Base-by-base conservation (phyloP, 2,113 vertebrate species). In the Tachysurus vachellii region DNA sequence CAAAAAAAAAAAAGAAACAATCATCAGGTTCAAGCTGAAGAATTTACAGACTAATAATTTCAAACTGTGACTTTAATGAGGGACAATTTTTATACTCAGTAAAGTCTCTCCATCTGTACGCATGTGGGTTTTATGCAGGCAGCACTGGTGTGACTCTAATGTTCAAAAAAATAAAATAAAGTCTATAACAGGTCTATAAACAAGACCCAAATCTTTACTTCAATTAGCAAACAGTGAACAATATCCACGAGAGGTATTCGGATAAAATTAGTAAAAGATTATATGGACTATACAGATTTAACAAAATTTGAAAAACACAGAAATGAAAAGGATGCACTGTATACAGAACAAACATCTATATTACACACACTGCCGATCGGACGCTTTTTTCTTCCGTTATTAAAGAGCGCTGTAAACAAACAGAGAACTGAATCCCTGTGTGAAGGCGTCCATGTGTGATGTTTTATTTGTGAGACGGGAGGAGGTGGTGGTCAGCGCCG, bases 21-120 rank as follows among this genome's bases (percentile, higher is more conserved):
- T 31, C 47, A 13, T 6, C 10, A 64, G 85, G 62, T 73, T 56
- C 56, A 83, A 81, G 70, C 75, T 28, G 47, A 85, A 79, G 36
- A 83, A 44, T 47, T 77, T 42, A 84, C 42, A 73, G 88, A 75
- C 79, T 13, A 5, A 31, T 1, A 91, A 81, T 87, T 71, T 86
- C 71, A 90, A 90, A 90, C 90, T 89, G 42, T 61, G 80, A 64
- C 68, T 44, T 57, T 84, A 70, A 70, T 36, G 66, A 42, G 1
- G 14, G 28, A 42, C 68, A 0, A 19, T 70, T 70, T 19, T 36
- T 17, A 70, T 31, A 3, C n/a, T 66, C n/a, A 28, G 4, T n/a
- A 1, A 26, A n/a, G 47, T 50, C 4, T 50, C 5, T 59, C 17
- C 5, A 59, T 6, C 21, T 62, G 61, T 7, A 3, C 26, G 59